These are phyloP conservation scores for Exocentrus adspersus DNA, from an alignment of 2,888 invertebrate species.

Conservation along the genomic window DNA sequence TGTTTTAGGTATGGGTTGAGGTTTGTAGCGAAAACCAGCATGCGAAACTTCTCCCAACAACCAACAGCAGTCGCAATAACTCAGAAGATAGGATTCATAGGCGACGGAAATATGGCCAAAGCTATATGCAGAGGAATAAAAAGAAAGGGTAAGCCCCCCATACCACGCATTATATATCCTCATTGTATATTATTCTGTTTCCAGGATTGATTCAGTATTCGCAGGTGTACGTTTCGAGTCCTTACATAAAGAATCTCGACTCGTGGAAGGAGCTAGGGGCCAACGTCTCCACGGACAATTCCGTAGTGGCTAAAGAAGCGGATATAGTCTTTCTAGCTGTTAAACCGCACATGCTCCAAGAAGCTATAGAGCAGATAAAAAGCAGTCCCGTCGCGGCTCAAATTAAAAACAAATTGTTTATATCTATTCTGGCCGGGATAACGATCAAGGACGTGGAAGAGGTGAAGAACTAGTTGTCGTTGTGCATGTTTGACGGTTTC, in stretches of 20 bases:
- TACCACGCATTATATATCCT: no score
- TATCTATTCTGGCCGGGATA: conserved; percentile 87
- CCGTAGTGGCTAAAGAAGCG: conserved; percentile 71
- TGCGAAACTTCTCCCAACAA: no score
- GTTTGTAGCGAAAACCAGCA: conserved; percentile 10
- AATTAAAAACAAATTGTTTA: conserved; percentile 70
- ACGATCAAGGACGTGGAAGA: conserved; percentile 70
- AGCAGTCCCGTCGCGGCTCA: conserved; percentile 50
- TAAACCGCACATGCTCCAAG: conserved; percentile 83
- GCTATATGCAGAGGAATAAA: conserved; percentile 81
- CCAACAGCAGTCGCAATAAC: conserved; percentile 22
- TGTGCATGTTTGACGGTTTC: neutral
- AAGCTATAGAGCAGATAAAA: conserved; percentile 64
- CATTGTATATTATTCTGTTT: no score
- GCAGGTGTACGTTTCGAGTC: conserved; percentile 79
- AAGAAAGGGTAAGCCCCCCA: conserved; percentile 71
- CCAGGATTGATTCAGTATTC: conserved; percentile 72
- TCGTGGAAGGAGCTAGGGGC: conserved; percentile 74
- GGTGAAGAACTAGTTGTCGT: conserved; percentile 61
- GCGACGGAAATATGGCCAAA: conserved; percentile 91
- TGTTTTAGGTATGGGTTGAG: conserved; percentile 9
- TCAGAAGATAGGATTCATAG: conserved; percentile 81
- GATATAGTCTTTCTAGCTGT: conserved; percentile 86
- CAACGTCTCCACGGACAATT: conserved; percentile 72
- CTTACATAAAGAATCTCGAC: conserved; percentile 72